These are phyloP conservation scores for Plebejus argus DNA, from an alignment of 2,888 invertebrate genomes.

Conservation along the genomic window DNA sequence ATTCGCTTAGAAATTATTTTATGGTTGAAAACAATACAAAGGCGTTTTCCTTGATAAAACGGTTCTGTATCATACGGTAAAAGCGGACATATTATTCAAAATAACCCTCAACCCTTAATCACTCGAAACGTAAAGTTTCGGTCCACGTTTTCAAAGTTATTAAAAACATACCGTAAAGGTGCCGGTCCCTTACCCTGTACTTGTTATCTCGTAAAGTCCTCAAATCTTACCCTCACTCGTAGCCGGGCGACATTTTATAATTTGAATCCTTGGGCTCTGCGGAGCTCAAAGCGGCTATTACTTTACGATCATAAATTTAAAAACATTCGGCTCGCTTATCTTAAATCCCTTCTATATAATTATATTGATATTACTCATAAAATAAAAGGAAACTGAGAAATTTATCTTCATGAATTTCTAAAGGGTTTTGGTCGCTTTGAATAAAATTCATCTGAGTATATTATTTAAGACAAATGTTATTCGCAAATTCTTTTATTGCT, in stretches of 20 bases:
- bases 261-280: slow-evolving; percentile 1
- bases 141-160: not conserved
- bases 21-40: no score
- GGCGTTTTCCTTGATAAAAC: not conserved
- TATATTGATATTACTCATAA: slow-evolving; percentile 11
- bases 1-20: not conserved
- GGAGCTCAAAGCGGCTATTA: not conserved
- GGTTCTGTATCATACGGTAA: not conserved
- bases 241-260: slow-evolving; percentile 11
- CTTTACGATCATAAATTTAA: slow-evolving; percentile 15
- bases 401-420: not conserved
- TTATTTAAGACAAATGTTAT: not conserved
- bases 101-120: not conserved
- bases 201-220: slow-evolving; percentile 15
- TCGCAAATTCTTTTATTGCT: no score
- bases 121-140: not conserved
- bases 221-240: slow-evolving; percentile 11
- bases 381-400: slow-evolving; percentile 2
- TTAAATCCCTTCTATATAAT: slow-evolving; percentile 17
- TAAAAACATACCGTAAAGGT: slow-evolving; percentile 15
- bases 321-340: slow-evolving; percentile 20
- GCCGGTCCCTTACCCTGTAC: slow-evolving; percentile 8
- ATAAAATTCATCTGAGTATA: not conserved
- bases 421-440: not conserved
- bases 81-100: not conserved